phyloP scores from a whole-genome alignment of 2,888 invertebrate genomes.

The Tiliacea citrago region DNA sequence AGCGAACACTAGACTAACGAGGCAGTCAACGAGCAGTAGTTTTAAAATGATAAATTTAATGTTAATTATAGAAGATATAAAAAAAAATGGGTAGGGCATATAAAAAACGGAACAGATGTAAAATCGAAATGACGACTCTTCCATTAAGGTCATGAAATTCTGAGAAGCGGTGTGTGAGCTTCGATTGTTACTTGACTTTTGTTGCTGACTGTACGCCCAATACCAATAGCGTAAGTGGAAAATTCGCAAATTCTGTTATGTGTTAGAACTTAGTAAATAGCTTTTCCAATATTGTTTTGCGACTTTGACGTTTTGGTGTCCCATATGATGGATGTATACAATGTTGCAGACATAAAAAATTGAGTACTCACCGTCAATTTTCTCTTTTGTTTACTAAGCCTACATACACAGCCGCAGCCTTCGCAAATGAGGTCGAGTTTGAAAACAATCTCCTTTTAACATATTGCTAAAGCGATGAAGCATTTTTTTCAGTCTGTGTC shows the following conservation, averaged over 20 bases:
- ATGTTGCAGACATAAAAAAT: slow-evolving; percentile 41
- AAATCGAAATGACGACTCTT: neutral
- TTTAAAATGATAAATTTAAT: neutral
- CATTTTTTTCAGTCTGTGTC: slow-evolving; percentile 9
- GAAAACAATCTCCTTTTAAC: slow-evolving; percentile 19
- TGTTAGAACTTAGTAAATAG: slow-evolving; percentile 43
- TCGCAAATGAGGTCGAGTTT: slow-evolving; percentile 38
- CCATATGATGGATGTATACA: slow-evolving; percentile 49
- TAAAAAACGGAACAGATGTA: neutral
- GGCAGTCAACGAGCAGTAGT: too few relatives aligned
- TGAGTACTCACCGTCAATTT: slow-evolving; percentile 28
- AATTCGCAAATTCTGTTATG: slow-evolving; percentile 33
- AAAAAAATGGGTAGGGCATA: neutral
- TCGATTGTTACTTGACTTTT: neutral
- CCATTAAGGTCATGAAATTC: neutral
- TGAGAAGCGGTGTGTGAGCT: too few relatives aligned
- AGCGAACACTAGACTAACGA: too few relatives aligned
- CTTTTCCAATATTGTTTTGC: slow-evolving; percentile 45
- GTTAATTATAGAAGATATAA: neutral
- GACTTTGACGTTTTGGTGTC: slow-evolving; percentile 53
- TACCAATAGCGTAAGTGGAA: slow-evolving; percentile 8
- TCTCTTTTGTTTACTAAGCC: slow-evolving; percentile 37
- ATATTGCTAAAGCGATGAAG: slow-evolving; percentile 15
- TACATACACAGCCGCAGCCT: slow-evolving; percentile 19
- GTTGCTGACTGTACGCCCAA: neutral